Percentiles rank a stretch among this genome's conserved stretches.
phyloP scores from a whole-genome alignment of 1,140 invertebrate species.

The Drosophila serrata region DNA sequence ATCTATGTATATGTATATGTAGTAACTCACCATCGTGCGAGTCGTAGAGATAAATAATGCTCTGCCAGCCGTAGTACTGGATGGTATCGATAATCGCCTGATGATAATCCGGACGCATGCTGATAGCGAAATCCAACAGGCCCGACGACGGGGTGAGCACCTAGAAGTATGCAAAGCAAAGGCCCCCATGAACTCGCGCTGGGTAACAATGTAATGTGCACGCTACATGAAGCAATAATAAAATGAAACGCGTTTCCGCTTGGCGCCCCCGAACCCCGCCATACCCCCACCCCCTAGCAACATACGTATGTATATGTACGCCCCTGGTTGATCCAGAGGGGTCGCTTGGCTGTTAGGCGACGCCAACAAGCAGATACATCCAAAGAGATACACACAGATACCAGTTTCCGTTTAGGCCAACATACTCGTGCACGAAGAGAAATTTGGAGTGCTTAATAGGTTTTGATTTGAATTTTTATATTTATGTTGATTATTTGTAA shows the following conservation, averaged over 20 bases:
- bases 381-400: slow-evolving; percentile 64
- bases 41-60: slow-evolving; percentile 97
- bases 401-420: slow-evolving; percentile 64
- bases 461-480: neutral
- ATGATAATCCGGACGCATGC: slow-evolving; percentile 97
- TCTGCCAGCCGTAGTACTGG: slow-evolving; percentile 95
- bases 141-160: slow-evolving; percentile 93
- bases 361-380: slow-evolving; percentile 60
- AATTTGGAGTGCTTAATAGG: neutral
- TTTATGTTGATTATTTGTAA: no score
- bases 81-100: slow-evolving; percentile 97
- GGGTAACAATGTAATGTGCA: slow-evolving; percentile 79
- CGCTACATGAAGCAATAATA: slow-evolving; percentile 84
- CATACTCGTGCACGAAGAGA: slow-evolving; percentile 24
- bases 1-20: neutral
- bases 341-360: slow-evolving; percentile 18
- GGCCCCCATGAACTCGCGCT: slow-evolving; percentile 26
- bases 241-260: slow-evolving; percentile 82
- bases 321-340: slow-evolving; percentile 3
- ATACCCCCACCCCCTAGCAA: slow-evolving; percentile 33
- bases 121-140: slow-evolving; percentile 94
- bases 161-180: slow-evolving; percentile 85
- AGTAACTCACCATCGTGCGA: slow-evolving; percentile 95
- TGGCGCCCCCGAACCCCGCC: slow-evolving; percentile 40
- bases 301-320: slow-evolving; percentile 26